phyloP scores from a whole-genome alignment of 2,888 invertebrate genomes.

The Bursaphelenchus okinawaensis region DNA sequence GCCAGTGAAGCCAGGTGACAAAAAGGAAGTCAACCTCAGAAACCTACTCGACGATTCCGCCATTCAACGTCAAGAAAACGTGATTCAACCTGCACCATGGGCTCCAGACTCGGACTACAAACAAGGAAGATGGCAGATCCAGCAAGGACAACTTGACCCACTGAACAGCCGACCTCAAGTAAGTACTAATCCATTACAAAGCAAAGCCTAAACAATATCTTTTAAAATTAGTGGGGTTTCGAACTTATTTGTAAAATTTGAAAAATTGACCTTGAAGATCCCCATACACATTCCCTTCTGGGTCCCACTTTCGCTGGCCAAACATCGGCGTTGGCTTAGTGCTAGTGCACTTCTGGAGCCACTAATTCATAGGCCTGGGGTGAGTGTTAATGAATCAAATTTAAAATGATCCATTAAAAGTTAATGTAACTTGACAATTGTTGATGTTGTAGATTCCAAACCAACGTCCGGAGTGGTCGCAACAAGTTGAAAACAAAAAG shows the following conservation, averaged over 20 bases:
- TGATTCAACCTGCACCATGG: background rate
- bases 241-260: too few relatives aligned
- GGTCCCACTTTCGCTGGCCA: background rate
- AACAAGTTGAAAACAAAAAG: conserved; percentile 43
- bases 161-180: background rate
- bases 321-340: background rate
- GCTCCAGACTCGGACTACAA: background rate
- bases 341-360: background rate
- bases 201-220: background rate
- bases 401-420: too few relatives aligned
- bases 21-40: background rate
- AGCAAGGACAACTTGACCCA: background rate
- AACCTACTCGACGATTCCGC: conserved; percentile 10
- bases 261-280: conserved; percentile 1
- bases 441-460: conserved; percentile 40
- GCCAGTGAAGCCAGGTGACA: background rate
- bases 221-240: too few relatives aligned
- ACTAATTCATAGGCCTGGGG: background rate
- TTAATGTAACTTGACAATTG: too few relatives aligned
- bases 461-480: conserved; percentile 51
- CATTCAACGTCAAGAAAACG: conserved; percentile 1
- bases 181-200: background rate
- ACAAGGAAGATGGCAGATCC: conserved; percentile 8
- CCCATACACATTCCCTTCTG: background rate
- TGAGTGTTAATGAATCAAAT: background rate